phyloP scores from a whole-genome alignment of 37 sponge, comb jelly and placozoan species.

The Haliclona indistincta region DNA sequence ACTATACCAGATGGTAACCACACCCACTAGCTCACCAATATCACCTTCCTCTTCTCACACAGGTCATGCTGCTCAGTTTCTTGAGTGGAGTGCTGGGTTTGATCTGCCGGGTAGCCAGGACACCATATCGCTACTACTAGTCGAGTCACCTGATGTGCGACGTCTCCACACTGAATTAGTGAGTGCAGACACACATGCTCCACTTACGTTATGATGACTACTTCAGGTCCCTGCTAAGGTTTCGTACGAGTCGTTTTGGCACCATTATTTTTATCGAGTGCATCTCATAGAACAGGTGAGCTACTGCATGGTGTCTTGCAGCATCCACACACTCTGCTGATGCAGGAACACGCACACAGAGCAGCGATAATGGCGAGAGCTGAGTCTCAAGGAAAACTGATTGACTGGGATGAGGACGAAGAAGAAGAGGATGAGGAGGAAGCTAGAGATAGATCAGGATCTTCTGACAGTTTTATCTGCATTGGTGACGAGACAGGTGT shows the following conservation, averaged over 20 bases:
- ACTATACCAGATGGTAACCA: slow-evolving; percentile 12
- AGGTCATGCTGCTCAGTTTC: slow-evolving; percentile 23
- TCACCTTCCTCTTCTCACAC: background rate
- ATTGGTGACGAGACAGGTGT: slow-evolving; percentile 31
- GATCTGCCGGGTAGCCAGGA: slow-evolving; percentile 48
- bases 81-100: slow-evolving; percentile 49
- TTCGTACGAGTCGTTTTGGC: slow-evolving; percentile 76
- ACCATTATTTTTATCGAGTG: slow-evolving; percentile 56
- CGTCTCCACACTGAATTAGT: slow-evolving; percentile 60
- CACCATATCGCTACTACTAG: slow-evolving; percentile 60
- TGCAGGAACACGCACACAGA: slow-evolving; percentile 54
- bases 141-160: slow-evolving; percentile 44
- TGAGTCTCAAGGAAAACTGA: slow-evolving; percentile 16
- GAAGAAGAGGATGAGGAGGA: background rate
- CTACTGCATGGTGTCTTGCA: no score
- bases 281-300: slow-evolving; percentile 47
- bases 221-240: slow-evolving; percentile 55
- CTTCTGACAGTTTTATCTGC: slow-evolving; percentile 70
- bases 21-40: background rate
- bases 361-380: slow-evolving; percentile 71
- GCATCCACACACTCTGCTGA: no score
- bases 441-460: background rate
- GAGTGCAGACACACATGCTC: no score
- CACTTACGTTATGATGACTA: no score
- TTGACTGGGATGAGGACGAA: slow-evolving; percentile 69